A percentile compares a stretch with the other conserved stretches of the same genome.
These are phyloP conservation scores for Coregonus ussuriensis DNA, from an alignment of 2,797 vertebrate species.

Conservation along the genomic window DNA sequence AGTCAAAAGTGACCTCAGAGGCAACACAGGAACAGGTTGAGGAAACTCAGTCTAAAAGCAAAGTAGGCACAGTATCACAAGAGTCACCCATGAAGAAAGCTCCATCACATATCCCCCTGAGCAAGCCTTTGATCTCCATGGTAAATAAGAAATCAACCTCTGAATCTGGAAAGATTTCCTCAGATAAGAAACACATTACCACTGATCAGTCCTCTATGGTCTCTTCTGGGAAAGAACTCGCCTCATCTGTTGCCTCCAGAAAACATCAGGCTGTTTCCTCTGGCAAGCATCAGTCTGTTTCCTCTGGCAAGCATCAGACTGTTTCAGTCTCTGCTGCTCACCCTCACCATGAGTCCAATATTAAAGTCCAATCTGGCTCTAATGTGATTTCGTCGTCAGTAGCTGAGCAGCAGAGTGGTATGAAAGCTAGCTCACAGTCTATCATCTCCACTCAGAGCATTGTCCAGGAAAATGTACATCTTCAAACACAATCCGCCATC, in stretches of 20 bases:
- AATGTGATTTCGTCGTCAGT: constrained; percentile 52
- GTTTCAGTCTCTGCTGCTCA: constrained; percentile 28
- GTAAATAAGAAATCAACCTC: constrained; percentile 65
- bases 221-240: constrained; percentile 36
- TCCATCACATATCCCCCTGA: constrained; percentile 61
- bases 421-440: constrained; percentile 63
- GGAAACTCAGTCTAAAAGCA: constrained; percentile 41
- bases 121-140: constrained; percentile 65
- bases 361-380: constrained; percentile 52
- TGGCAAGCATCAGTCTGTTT: constrained; percentile 40
- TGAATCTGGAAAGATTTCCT: constrained; percentile 45
- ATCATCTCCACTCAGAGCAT: constrained; percentile 57
- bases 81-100: constrained; percentile 50
- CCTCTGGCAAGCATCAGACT: constrained; percentile 26
- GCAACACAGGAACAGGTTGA: constrained; percentile 38
- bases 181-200: constrained; percentile 57
- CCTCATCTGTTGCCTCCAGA: constrained; percentile 38
- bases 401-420: constrained; percentile 64
- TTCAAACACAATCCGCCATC: constrained; percentile 61
- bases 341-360: constrained; percentile 44
- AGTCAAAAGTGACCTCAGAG: constrained; percentile 34
- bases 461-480: constrained; percentile 64
- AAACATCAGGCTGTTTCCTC: constrained; percentile 45
- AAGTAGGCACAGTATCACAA: constrained; percentile 37
- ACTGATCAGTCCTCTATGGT: constrained; percentile 22